A percentile compares a stretch with the other conserved stretches of the same genome.
phyloP scores from a whole-genome alignment of 2,113 vertebrate genomes.

The Forbesichthys papilliferus region DNA sequence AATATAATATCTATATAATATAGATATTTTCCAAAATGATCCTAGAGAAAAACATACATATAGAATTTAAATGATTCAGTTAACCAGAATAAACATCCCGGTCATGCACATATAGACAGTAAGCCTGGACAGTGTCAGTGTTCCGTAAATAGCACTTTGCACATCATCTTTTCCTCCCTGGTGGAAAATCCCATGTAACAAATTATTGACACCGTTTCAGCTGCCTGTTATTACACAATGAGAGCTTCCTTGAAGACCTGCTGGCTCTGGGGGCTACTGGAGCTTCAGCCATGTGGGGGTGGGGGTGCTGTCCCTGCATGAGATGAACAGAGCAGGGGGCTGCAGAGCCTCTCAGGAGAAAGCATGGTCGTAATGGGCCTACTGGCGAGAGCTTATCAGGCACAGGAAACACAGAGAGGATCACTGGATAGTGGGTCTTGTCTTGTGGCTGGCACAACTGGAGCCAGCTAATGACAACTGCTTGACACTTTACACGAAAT shows the following conservation, averaged over 20 bases:
- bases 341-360: constrained; percentile 42
- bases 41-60: no score
- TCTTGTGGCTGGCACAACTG: constrained; percentile 1
- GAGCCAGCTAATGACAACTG: not conserved
- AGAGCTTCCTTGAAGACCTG: constrained; percentile 25
- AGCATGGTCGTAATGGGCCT: constrained; percentile 50
- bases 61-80: no score
- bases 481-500: constrained; percentile 3
- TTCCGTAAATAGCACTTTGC: constrained; percentile 32
- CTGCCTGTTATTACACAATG: constrained; percentile 48
- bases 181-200: not conserved
- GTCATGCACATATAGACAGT: no score
- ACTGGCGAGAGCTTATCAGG: constrained; percentile 22
- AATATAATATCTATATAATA: no score
- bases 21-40: no score
- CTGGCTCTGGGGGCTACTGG: constrained; percentile 28
- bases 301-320: constrained; percentile 14
- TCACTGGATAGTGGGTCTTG: not conserved
- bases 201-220: constrained; percentile 51
- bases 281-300: constrained; percentile 35
- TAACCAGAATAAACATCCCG: no score
- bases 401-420: constrained; percentile 3
- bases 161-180: not conserved
- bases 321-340: constrained; percentile 54
- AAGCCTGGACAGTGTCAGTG: constrained; percentile 26